Base-by-base conservation (phyloP, 2,888 invertebrate species). In the Harpalus rubripes region DNA sequence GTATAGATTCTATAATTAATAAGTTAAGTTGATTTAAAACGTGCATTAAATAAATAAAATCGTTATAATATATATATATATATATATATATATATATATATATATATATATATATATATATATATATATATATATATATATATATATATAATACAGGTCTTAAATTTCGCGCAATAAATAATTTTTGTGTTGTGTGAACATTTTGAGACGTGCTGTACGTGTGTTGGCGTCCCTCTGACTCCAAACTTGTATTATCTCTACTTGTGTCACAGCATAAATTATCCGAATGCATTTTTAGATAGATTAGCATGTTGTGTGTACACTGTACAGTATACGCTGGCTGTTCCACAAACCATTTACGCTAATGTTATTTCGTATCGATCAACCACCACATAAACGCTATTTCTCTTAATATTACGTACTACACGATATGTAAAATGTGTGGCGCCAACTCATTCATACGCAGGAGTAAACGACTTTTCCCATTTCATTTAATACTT, bases 261-360 rank as follows among this genome's bases (percentile, higher is more conserved):
- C 72, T 78, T 78, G 78, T 58, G 78, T 78, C 78, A 78, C 26
- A 18, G 78, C 56, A 78, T 78, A 78, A 78, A 78, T 78, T 78
- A 78, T 56, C 78, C 58, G 58, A 78, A 78, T 78, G 78, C 78
- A 78, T 78, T 78, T 78, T 78, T 58, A 78, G 56, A 78, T 58
- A 78, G 56, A 78, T 78, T 58, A 78, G 58, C 58, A 58, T 78
- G 78, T 58, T 58, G 56, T 58, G 78, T 74, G 18, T 74, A 44
- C 44, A 68, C 26, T 63, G 32, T 32, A 32, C 32, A 32, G 32
- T 32, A 32, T 32, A 32, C 22, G 22, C 63, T 59, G 15, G 18
- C 61, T 39, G 10, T 74, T 74, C 72, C 44, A 74, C 44, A 41
- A 44, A 74, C 72, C 72, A 44, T 44, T 74, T 74, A 74, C 72